Conservation (phyloP, 2,888 invertebrate species). For the Mythimna loreyi region DNA sequence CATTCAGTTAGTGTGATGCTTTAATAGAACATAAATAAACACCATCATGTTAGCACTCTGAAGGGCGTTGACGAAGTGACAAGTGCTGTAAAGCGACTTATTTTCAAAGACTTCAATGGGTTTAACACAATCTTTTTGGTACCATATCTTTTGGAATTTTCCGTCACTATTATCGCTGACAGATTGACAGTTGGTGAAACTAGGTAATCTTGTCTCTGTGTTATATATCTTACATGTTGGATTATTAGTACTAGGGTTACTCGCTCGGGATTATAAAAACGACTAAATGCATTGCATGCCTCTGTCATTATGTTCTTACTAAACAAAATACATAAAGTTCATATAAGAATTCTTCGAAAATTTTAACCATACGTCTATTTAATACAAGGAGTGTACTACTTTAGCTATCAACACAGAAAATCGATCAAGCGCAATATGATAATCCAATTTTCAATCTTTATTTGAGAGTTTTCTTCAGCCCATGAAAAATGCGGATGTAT, state of each 20-base stretch:
- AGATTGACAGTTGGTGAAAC: no score
- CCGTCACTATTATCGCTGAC: neutral
- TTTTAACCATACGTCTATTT: neutral
- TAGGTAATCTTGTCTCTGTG: no score
- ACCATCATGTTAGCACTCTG: neutral
- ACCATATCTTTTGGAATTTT: neutral
- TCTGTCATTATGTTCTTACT: no score
- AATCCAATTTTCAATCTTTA: neutral
- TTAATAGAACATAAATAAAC: conserved; percentile 8
- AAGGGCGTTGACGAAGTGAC: neutral
- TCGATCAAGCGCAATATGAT: neutral
- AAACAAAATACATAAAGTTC: no score
- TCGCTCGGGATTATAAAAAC: no score
- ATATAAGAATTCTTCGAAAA: neutral
- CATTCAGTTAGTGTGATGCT: conserved; percentile 18
- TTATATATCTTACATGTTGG: no score
- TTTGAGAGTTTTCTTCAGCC: neutral
- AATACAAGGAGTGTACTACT: neutral
- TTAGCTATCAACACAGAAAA: neutral
- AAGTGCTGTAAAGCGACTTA: neutral
- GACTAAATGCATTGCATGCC: no score
- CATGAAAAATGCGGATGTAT: neutral
- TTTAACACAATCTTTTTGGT: neutral
- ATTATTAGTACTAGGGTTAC: no score
- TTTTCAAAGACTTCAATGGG: neutral